Evolutionary conservation across 2,113 vertebrate species (phyloP), one percentile per base, ranked within the genome.

Genomic region (Hippocampus guttulatus): DNA sequence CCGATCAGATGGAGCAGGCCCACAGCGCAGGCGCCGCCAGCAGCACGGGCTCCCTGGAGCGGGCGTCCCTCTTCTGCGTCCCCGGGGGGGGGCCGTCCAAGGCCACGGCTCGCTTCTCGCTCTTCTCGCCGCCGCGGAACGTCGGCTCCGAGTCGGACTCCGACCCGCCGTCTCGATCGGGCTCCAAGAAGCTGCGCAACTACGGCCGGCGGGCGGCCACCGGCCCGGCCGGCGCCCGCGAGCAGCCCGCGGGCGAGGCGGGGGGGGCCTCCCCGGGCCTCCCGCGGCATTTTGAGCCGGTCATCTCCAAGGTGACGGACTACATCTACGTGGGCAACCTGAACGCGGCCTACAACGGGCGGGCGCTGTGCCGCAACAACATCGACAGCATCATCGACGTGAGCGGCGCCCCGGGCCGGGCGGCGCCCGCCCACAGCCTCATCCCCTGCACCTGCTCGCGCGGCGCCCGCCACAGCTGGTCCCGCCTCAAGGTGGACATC

Each of bases 291-390:
- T 88, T 91, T 0, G 92, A 94, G 57, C 91, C 91, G 0, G 58
- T 92, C 76, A 92, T 94, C 27, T 86, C 91, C 77, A 89, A 70
- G 78, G 90, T 93, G 77, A 94, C 91, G 0, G 91, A 92, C 74
- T 93, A 91, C 83, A 93, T 94, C 85, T 94, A 87, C 2, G 83
- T 93, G 0, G 93, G 92, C 3, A 93, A 93, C 80, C 88, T 95
- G 68, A 92, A 90, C 0, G 91, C 93, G 0, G 91, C 90, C 0
- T 91, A 90, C 82, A 94, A 84, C 0, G 90, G 93, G 0, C 91
- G 81, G 11, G 87, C 65, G 0, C 84, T 94, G 64, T 93, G 93
- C 70, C 90, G 87, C 6, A 93, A 92, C 85, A 91, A 91, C 87
- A 93, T 91, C 0, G 92, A 93, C 82, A 93, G 87, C 86, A 90